Evolutionary conservation across 2,888 invertebrate genomes (phyloP).

Genomic region (Tetranychus truncatus): DNA sequence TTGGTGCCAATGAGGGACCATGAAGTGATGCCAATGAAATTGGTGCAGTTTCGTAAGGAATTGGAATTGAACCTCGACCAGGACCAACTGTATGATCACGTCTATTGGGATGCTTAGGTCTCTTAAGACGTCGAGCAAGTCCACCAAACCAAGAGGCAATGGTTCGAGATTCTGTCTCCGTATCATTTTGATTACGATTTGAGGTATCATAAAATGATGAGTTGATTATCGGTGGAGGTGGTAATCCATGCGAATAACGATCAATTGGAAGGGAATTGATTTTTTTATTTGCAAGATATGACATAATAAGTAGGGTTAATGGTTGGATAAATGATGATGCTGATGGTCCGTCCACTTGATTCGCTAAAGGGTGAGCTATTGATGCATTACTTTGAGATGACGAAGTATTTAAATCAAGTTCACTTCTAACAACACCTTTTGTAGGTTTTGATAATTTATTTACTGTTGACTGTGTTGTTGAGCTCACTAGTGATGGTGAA

Average conservation of each 20-base stretch:
- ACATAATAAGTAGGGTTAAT: slow-evolving; percentile 7
- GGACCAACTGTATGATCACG: not conserved
- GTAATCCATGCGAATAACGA: not conserved
- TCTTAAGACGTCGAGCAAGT: not conserved
- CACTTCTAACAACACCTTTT: not conserved
- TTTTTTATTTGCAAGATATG: slow-evolving; percentile 7
- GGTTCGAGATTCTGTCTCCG: slow-evolving; percentile 7
- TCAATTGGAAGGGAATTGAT: too few species aligned
- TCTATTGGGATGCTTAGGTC: not conserved
- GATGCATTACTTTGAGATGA: not conserved
- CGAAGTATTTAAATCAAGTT: not conserved
- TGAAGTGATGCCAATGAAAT: slow-evolving; percentile 6
- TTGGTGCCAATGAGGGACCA: not conserved
- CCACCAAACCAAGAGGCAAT: slow-evolving; percentile 10
- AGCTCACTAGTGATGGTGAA: too few species aligned
- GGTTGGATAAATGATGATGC: slow-evolving; percentile 3
- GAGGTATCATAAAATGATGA: not conserved
- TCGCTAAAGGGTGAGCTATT: not conserved
- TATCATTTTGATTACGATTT: not conserved
- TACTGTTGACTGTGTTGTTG: too few species aligned
- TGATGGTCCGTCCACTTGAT: not conserved
- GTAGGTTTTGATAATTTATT: not conserved
- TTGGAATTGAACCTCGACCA: slow-evolving; percentile 1
- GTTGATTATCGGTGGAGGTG: not conserved
- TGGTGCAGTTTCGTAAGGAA: slow-evolving; percentile 3